Base-by-base conservation (phyloP, 2,797 vertebrate genomes). In the Sebastes paucispinis region DNA sequence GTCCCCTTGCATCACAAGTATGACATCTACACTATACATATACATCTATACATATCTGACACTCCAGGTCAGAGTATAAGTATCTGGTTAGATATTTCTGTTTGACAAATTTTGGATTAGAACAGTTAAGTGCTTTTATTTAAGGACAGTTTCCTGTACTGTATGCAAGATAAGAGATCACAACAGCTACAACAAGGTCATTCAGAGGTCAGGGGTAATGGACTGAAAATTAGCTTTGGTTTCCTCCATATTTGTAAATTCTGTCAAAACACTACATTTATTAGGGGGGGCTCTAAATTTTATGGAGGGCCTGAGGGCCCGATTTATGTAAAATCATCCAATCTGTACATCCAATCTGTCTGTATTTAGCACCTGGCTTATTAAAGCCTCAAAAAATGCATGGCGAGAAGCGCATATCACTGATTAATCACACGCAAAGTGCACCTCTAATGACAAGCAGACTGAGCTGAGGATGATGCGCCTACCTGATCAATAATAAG, bases 341-440 rank as follows among this genome's bases (percentile, higher is more conserved):
- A 66, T 83, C 70, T 64, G 66, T 27, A 68, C 31, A 34, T 12
- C 20, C 69, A 74, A 75, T 83, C 57, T 31, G 52, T 69, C 27
- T 72, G 43, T 32, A 74, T 77, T 78, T 81, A 76, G 34, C 60
- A 76, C 18, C 20, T 31, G 72, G 72, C 68, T 79, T 66, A 76
- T 59, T 73, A 67, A 76, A 72, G 29, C 24, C 20, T 55, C 3
- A 39, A 39, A 39, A 39, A 39, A 39, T 39, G 13, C 59, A 62
- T 3, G 14, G 12, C 3, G 25, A 62, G 29, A 25, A 13, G 43
- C 18, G 34, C n/a, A n/a, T n/a, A 68, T 36, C 13, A 34, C 22
- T 27, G 32, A 75, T 6, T 50, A 54, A 72, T 68, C 22, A 43
- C 16, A 36, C n/a, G 67, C 13, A 58, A 34, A 43, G 27, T 60